Base-by-base conservation (phyloP, 2,888 invertebrate genomes). In the Julus scanicus region DNA sequence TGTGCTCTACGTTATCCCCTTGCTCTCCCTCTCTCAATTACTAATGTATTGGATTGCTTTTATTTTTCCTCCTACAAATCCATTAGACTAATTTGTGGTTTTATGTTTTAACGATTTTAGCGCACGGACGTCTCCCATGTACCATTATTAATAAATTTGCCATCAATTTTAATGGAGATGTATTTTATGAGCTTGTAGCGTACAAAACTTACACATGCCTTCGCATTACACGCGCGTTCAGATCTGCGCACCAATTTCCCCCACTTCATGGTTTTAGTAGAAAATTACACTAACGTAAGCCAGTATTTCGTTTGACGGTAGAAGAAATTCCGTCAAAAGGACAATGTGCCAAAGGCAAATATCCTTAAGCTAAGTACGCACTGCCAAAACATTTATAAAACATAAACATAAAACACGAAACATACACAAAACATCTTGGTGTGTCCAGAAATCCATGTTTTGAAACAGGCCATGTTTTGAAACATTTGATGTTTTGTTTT, bases 41-140 rank as follows among this genome's bases (percentile, higher is more conserved):
- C 53, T 53, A 53, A 53, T 53, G 53, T 53, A 53, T 53, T 53
- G 53, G 53, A 53, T 53, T 53, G 53, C 53, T 53, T 53, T 53
- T 53, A 53, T 53, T 53, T 53, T 53, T 53, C 53, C 53, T 53
- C 53, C 53, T 53, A 53, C 53, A 53, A 53, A 53, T 53, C 53
- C 53, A 53, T 53, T 53, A 53, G 53, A 53, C 53, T 53, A 53
- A 53, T 53, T 53, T 53, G 53, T 53, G 53, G 53, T 53, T 53
- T 53, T 53, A 53, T 53, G 53, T 53, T 53, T 53, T 53, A 53
- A 53, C 53, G 53, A 53, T 53, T 53, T 53, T 53, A 53, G 53
- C 53, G 53, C 53, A 53, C 53, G 53, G 53, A 53, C 53, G 53
- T 53, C 53, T 53, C 53, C 53, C 53, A 53, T 17, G 53, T 53